Evolutionary conservation across 64 coral and sea anemone species (phyloP).

Genomic region (Exaiptasia diaphana): DNA sequence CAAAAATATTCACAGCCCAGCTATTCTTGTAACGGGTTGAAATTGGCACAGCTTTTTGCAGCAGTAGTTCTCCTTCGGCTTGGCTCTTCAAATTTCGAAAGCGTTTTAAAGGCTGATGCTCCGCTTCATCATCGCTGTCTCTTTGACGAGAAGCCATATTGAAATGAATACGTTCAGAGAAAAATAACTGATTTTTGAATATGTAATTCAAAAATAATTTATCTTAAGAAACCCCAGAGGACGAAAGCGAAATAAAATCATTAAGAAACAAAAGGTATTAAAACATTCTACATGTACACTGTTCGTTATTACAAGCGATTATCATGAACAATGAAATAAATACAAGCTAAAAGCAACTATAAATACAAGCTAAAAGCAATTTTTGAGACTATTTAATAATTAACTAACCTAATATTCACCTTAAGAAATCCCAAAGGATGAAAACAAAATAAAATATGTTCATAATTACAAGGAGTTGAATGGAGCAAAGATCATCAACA

Average conservation of each 20-base stretch:
- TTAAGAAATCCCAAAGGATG: no score
- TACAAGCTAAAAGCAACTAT: no score
- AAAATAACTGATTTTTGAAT: neutral
- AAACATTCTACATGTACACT: no score
- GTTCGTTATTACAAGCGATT: no score
- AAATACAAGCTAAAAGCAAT: no score
- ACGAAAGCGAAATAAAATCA: neutral
- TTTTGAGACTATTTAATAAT: no score
- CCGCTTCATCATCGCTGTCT: neutral
- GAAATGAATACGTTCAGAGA: neutral
- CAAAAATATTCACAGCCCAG: conserved; percentile 8
- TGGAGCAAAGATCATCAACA: neutral
- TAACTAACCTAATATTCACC: no score
- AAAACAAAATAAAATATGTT: no score
- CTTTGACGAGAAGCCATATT: neutral
- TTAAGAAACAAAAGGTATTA: neutral
- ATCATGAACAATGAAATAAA: neutral
- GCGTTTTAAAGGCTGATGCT: neutral
- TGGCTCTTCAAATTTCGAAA: conserved; percentile 5
- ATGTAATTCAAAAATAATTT: neutral
- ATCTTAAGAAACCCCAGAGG: neutral
- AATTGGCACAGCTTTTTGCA: conserved; percentile 37
- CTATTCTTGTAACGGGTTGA: conserved; percentile 35
- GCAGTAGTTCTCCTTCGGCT: conserved; percentile 32
- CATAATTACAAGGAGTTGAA: no score